These are phyloP conservation scores for Ceraclea dissimilis DNA, from an alignment of 2,888 invertebrate genomes.

Conservation along the genomic window DNA sequence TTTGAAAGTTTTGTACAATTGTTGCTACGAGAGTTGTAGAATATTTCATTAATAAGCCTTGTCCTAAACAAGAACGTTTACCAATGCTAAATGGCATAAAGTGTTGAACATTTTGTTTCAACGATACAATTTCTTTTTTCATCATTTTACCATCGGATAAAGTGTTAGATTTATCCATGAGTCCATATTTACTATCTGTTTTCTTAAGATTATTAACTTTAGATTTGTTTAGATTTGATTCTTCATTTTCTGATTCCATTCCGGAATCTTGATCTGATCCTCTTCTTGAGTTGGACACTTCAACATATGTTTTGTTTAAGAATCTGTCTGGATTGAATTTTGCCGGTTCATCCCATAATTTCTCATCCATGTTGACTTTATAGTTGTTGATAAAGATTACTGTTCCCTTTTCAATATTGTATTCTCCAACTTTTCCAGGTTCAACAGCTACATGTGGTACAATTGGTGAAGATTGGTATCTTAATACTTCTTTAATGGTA, in stretches of 20 bases:
- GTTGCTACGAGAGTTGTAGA: conserved; percentile 67
- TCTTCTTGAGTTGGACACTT: conserved; percentile 32
- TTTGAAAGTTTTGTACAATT: conserved; percentile 62
- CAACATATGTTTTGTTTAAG: conserved; percentile 41
- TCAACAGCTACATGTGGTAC: conserved; percentile 83
- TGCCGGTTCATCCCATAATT: conserved; percentile 66
- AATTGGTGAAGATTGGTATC: conserved; percentile 79
- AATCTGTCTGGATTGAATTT: conserved; percentile 72
- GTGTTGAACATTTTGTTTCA: conserved; percentile 55
- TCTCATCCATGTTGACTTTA: conserved; percentile 63
- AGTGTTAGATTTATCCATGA: background rate
- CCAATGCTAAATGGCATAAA: conserved; percentile 83
- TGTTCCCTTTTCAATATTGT: conserved; percentile 66
- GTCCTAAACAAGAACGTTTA: conserved; percentile 79
- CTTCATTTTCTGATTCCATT: conserved; percentile 46
- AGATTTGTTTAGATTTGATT: background rate
- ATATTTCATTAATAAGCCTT: conserved; percentile 69
- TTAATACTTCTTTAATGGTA: conserved; percentile 68
- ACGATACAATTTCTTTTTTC: conserved; percentile 38
- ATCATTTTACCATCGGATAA: conserved; percentile 31
- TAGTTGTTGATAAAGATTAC: conserved; percentile 80
- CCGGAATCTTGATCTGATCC: conserved; percentile 50
- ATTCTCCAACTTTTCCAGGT: conserved; percentile 65
- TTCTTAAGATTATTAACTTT: background rate
- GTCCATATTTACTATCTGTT: conserved; percentile 3